Percentiles rank a stretch among this genome's conserved stretches.
These are phyloP conservation scores for Pinctada fucata DNA, from an alignment of 2,888 invertebrate species.

Conservation along the genomic window DNA sequence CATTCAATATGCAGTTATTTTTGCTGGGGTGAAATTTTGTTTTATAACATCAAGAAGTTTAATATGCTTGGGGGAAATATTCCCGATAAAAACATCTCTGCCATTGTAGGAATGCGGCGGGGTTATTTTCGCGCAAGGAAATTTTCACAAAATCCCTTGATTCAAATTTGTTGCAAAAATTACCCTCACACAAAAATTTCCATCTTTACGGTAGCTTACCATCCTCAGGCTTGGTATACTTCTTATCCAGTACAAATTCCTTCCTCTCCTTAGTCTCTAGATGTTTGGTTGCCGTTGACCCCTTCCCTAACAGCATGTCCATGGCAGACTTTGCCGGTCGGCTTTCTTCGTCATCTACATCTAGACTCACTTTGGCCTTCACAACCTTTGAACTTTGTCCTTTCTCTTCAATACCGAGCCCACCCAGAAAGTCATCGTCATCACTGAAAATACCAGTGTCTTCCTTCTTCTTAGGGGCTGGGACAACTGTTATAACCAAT, in stretches of 20 bases:
- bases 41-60: too few relatives aligned
- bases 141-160: too few relatives aligned
- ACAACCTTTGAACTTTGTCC: constrained; percentile 29
- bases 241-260: constrained; percentile 71
- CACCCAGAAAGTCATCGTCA: constrained; percentile 68
- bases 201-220: too few relatives aligned
- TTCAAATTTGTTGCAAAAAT: too few relatives aligned
- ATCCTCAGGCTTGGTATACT: constrained; percentile 57
- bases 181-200: too few relatives aligned
- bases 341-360: constrained; percentile 51
- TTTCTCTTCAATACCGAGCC: constrained; percentile 60
- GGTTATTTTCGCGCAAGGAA: too few relatives aligned
- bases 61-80: too few relatives aligned
- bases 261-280: constrained; percentile 64
- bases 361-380: constrained; percentile 37
- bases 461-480: constrained; percentile 54
- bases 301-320: constrained; percentile 69
- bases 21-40: too few relatives aligned
- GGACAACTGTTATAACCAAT: constrained; percentile 21
- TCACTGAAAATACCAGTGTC: constrained; percentile 68
- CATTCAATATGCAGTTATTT: too few relatives aligned
- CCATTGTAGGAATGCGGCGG: too few relatives aligned
- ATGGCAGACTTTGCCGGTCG: constrained; percentile 65
- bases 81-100: too few relatives aligned
- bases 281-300: constrained; percentile 53